Conservation (phyloP, 1,140 invertebrate species). For the Nasonia vitripennis region DNA sequence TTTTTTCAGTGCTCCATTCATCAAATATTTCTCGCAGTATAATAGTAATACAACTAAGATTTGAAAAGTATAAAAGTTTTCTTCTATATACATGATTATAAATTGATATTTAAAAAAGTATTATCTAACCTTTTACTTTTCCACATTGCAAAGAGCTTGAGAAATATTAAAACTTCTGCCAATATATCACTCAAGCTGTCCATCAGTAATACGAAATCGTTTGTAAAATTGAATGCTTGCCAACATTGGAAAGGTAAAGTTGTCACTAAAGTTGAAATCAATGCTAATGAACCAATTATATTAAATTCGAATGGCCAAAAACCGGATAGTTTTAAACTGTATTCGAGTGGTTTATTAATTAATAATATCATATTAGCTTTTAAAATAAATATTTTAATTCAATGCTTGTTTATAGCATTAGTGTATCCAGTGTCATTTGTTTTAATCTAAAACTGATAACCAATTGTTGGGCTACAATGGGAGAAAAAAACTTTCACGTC, state of each 20-base stretch:
- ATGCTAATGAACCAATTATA: not conserved
- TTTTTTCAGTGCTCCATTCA: not conserved
- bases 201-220: not conserved
- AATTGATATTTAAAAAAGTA: not conserved
- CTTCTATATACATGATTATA: not conserved
- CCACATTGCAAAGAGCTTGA: constrained; percentile 14
- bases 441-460: too few relatives aligned
- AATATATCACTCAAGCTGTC: constrained; percentile 8
- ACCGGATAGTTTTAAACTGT: not conserved
- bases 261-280: not conserved
- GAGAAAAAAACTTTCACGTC: too few relatives aligned
- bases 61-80: not conserved
- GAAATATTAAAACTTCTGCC: not conserved
- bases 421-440: too few relatives aligned
- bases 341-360: constrained; percentile 6
- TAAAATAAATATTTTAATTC: not conserved
- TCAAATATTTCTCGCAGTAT: not conserved
- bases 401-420: too few relatives aligned
- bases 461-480: too few relatives aligned
- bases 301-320: not conserved
- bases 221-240: not conserved
- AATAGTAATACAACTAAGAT: not conserved
- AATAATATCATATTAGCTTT: not conserved
- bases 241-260: constrained; percentile 25
- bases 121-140: constrained; percentile 5